Evolutionary conservation across 2,797 vertebrate genomes (phyloP).

Genomic region (Acipenser transmontanus): DNA sequence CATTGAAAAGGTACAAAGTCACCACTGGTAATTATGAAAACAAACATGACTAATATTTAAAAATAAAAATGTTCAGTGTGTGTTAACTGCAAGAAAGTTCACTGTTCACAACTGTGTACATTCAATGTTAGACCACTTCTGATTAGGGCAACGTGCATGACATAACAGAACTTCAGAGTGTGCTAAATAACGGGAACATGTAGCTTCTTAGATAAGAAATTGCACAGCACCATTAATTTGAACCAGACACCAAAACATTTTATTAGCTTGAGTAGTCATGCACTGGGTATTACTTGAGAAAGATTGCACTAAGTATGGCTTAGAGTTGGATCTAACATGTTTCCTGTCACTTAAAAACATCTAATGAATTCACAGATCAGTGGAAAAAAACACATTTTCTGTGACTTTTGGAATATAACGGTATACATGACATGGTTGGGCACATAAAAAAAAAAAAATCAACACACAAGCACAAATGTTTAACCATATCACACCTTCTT

Average conservation of each 20-base stretch:
- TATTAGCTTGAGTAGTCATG: constrained; percentile 1
- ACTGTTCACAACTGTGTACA: too few relatives aligned
- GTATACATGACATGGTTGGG: background rate
- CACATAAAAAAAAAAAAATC: background rate
- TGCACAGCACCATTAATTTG: constrained; percentile 1
- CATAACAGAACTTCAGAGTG: background rate
- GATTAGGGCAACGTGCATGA: too few relatives aligned
- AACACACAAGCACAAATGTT: too few relatives aligned
- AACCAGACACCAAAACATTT: background rate
- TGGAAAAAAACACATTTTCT: too few relatives aligned
- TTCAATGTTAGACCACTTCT: too few relatives aligned
- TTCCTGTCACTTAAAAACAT: background rate
- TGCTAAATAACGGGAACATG: background rate
- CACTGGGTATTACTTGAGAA: constrained; percentile 2
- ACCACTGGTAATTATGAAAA: too few relatives aligned
- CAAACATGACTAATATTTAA: too few relatives aligned
- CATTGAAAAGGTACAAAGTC: too few relatives aligned
- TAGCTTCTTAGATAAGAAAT: background rate
- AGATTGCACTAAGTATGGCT: background rate
- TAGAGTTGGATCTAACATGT: background rate
- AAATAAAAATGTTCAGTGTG: too few relatives aligned
- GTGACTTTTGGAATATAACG: background rate
- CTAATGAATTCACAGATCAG: background rate
- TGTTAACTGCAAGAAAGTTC: too few relatives aligned
- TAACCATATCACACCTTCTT: too few relatives aligned